Conservation (phyloP, 2,888 invertebrate species). For the Microctonus brassicae region DNA sequence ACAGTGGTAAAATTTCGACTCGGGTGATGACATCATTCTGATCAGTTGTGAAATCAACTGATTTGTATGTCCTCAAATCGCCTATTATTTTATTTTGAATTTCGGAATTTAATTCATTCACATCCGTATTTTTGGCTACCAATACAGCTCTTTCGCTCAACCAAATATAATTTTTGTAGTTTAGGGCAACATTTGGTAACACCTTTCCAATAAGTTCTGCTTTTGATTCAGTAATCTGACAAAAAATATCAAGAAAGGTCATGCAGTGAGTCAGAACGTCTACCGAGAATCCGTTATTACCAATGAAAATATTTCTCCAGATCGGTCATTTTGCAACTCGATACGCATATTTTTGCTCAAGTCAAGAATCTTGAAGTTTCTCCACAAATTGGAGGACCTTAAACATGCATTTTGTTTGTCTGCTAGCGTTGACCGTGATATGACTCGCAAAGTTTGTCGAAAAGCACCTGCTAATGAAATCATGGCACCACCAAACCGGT, state of each 20-base stretch:
- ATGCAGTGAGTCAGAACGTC: slow-evolving; percentile 51
- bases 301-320: slow-evolving; percentile 50
- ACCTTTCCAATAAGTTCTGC: background rate
- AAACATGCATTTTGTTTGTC: slow-evolving; percentile 53
- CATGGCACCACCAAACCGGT: slow-evolving; percentile 46
- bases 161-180: slow-evolving; percentile 1
- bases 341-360: slow-evolving; percentile 20
- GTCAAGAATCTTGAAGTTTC: background rate
- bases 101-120: background rate
- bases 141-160: background rate
- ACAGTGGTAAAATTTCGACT: too few relatives aligned
- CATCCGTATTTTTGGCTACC: too few relatives aligned
- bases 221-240: slow-evolving; percentile 40
- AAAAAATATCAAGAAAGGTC: slow-evolving; percentile 54
- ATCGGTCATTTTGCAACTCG: background rate
- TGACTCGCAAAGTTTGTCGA: slow-evolving; percentile 54
- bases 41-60: background rate
- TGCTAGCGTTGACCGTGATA: slow-evolving; percentile 48
- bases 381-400: slow-evolving; percentile 44
- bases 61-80: background rate
- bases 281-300: slow-evolving; percentile 45
- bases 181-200: background rate
- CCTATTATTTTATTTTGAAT: slow-evolving; percentile 7
- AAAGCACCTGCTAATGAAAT: slow-evolving; percentile 55
- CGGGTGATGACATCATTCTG: background rate